These are phyloP conservation scores for Brienomyrus longianalis DNA, from an alignment of 2,113 vertebrate genomes.

Conservation along the genomic window DNA sequence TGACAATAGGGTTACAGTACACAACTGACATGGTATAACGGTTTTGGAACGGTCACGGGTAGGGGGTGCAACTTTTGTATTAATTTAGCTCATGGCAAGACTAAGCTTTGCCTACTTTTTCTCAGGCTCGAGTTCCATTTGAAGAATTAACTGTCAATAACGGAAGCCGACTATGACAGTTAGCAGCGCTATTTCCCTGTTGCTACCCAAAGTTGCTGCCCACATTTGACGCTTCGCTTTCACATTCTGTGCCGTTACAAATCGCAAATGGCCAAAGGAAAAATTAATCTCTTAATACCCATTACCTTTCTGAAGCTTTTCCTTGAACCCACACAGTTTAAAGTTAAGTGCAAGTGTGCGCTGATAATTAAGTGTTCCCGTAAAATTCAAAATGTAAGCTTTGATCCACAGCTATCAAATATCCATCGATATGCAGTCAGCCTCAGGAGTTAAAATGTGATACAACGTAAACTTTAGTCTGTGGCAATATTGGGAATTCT, in stretches of 20 bases:
- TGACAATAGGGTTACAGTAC: constrained; percentile 1
- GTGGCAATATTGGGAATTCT: neutral
- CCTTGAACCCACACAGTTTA: neutral
- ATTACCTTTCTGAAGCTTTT: neutral
- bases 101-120: neutral
- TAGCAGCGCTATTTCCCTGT: neutral
- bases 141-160: neutral
- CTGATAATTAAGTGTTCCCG: neutral
- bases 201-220: neutral
- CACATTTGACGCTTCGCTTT: neutral
- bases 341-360: neutral
- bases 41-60: neutral
- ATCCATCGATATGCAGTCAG: neutral
- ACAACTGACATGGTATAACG: neutral
- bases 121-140: neutral
- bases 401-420: neutral
- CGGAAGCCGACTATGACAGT: neutral
- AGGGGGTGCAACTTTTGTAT: neutral
- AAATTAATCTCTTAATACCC: neutral
- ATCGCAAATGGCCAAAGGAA: neutral
- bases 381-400: neutral
- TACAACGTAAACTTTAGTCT: neutral
- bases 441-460: neutral
- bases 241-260: neutral
- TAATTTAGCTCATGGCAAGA: constrained; percentile 2